Evolutionary conservation across 1,140 invertebrate species (phyloP).

Genomic region (Euura lappo): DNA sequence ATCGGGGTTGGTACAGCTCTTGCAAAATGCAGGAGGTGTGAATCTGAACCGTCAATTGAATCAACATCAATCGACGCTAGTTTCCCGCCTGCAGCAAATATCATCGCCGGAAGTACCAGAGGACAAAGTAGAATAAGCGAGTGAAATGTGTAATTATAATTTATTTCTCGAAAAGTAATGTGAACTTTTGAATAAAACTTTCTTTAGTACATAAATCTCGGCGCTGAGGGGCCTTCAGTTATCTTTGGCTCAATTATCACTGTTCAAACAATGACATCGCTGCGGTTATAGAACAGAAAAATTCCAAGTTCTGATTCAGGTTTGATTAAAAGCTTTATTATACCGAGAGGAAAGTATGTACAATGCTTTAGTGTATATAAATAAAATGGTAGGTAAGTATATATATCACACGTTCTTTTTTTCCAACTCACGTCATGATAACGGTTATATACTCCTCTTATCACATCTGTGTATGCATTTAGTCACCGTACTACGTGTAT

Average conservation of each 20-base stretch:
- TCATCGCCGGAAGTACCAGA: conserved; percentile 41
- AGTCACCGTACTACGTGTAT: too few species aligned
- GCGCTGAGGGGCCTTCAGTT: too few species aligned
- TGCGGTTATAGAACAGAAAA: too few species aligned
- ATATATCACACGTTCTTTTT: neutral
- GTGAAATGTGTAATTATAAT: neutral
- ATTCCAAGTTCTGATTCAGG: too few species aligned
- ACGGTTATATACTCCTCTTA: too few species aligned
- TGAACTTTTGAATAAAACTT: conserved; percentile 29
- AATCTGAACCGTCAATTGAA: conserved; percentile 70
- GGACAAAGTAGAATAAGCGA: conserved; percentile 29
- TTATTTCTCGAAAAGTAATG: neutral
- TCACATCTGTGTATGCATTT: too few species aligned
- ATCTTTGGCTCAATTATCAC: too few species aligned
- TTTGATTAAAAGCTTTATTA: neutral
- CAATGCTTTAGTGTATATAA: neutral
- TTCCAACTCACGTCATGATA: too few species aligned
- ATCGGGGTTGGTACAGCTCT: conserved; percentile 67
- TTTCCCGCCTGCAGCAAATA: conserved; percentile 68
- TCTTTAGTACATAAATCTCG: too few species aligned
- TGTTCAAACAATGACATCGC: too few species aligned
- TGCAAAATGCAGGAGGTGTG: conserved; percentile 66
- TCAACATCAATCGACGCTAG: conserved; percentile 69
- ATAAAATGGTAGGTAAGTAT: neutral
- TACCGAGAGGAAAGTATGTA: neutral